Evolutionary conservation across 2,113 vertebrate genomes (phyloP).

Genomic region (Choloepus hoffmanni): DNA sequence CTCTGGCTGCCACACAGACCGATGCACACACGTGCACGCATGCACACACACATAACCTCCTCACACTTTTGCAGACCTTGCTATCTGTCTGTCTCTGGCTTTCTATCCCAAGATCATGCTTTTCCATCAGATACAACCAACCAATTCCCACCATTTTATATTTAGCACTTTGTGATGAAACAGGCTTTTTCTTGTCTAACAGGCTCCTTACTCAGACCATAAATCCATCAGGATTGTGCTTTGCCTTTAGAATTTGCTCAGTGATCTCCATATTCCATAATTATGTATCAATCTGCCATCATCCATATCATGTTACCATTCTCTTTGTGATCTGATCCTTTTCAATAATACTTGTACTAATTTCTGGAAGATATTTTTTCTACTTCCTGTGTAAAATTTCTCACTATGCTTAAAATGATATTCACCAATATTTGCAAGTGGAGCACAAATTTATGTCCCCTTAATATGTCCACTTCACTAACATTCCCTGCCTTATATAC

Average conservation of each 20-base stretch:
- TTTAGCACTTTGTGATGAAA: not conserved
- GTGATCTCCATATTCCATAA: not conserved
- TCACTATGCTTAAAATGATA: not conserved
- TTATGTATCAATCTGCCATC: not conserved
- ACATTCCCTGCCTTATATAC: not conserved
- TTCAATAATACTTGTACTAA: not conserved
- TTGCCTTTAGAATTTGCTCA: not conserved
- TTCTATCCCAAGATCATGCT: not conserved
- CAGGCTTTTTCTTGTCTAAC: not conserved
- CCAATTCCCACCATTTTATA: not conserved
- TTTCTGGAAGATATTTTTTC: not conserved
- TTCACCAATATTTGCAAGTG: not conserved
- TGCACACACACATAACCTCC: too few species aligned
- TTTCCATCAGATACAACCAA: not conserved
- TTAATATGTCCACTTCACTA: not conserved
- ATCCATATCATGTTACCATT: not conserved
- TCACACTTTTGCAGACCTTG: not conserved
- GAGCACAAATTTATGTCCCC: not conserved
- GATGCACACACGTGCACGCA: too few species aligned
- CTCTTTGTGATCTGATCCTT: not conserved
- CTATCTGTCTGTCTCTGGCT: not conserved
- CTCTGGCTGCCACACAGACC: not conserved
- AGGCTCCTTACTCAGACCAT: not conserved
- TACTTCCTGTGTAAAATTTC: not conserved
- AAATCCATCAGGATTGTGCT: not conserved